Percentiles rank a stretch among this genome's conserved stretches.
phyloP scores from a whole-genome alignment of 2,888 invertebrate genomes.

The Panzeria rudis region DNA sequence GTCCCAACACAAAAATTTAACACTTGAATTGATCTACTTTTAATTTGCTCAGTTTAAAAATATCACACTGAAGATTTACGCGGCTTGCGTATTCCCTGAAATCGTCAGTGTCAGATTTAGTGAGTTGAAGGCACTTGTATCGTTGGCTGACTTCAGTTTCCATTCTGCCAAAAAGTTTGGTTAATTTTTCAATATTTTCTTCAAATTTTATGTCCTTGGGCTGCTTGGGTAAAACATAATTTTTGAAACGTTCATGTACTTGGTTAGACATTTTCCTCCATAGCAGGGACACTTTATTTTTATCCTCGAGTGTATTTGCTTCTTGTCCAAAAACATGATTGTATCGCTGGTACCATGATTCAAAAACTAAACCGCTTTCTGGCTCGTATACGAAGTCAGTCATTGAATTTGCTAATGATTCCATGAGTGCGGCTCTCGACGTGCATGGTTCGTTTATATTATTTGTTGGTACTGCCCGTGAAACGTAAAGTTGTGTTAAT shows the following conservation, averaged over 20 bases:
- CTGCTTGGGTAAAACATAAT: not conserved
- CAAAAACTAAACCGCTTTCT: slow-evolving; percentile 1
- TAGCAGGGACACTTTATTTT: not conserved
- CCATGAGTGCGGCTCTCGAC: not conserved
- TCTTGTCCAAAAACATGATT: not conserved
- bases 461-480: not conserved
- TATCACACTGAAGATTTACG: not conserved
- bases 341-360: not conserved
- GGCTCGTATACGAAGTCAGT: slow-evolving; percentile 3
- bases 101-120: not conserved
- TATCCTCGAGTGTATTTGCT: not conserved
- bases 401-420: slow-evolving; percentile 1
- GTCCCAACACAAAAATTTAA: not conserved
- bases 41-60: not conserved
- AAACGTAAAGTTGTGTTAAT: not conserved
- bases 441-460: not conserved
- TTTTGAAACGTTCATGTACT: not conserved
- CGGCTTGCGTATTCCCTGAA: not conserved
- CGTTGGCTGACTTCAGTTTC: not conserved
- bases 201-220: not conserved
- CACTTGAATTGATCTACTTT: slow-evolving; percentile 1
- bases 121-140: not conserved
- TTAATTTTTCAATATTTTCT: not conserved
- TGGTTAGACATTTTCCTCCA: no score
- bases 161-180: not conserved